Base-by-base conservation (phyloP, 2,797 vertebrate species). In the Pseudochirops cupreus region DNA sequence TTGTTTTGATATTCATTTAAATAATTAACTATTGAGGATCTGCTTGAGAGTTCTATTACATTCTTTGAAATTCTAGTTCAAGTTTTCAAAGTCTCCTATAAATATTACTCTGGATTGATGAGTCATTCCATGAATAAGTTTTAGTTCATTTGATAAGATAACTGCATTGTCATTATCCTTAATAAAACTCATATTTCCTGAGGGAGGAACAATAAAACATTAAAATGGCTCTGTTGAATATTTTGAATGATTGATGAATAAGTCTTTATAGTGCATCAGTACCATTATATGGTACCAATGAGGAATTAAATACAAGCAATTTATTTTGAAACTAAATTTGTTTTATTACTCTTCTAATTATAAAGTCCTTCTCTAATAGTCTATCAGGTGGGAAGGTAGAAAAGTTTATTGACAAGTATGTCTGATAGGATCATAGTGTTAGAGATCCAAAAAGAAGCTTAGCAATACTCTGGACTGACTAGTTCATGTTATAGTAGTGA, bases 101-200 rank as follows among this genome's bases (percentile, higher is more conserved):
- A 93, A 10, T 5, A 57, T 0, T 94, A 1, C 6, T 46, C 39
- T 87, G 53, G 5, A 62, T 11, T 52, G 10, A 28, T 62, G 5
- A 91, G 26, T 91, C 62, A 91, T 1, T 87, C 90, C 55, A 52
- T 58, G 54, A 56, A 31, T 5, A 91, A 29, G 62, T 74, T 39
- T 18, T 39, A 74, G 5, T 21, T 74, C 67, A 39, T 74, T 10
- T 56, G 53, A 39, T 91, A 54, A 10, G 1, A 56, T 93, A 95
- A 18, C 31, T 92, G 13, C 4, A 50, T 56, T 53, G 56, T 92
- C 89, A 5, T 33, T 94, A 92, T 16, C 29, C 90, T 93, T n/a
- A 90, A 93, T 92, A 6, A 95, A 95, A 95, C 9, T 92, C n/a
- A 16, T 4, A 67, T 53, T 95, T n/a, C 89, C 56, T 11, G 93